Evolutionary conservation across 1,140 invertebrate species (phyloP).

Genomic region (Drosophila oshimai): DNA sequence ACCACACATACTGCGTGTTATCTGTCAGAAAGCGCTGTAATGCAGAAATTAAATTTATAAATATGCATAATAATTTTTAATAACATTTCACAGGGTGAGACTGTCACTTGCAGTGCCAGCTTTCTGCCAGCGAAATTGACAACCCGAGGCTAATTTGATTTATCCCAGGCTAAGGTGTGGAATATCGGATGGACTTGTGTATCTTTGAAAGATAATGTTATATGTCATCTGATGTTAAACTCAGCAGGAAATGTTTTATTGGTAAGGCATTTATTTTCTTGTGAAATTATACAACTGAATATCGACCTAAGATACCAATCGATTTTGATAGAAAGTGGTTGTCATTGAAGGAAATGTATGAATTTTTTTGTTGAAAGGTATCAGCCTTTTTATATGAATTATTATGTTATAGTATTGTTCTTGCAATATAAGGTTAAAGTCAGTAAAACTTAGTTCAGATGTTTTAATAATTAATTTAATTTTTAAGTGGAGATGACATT

Average conservation of each 20-base stretch:
- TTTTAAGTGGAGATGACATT: too few species aligned
- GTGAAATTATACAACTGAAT: too few species aligned
- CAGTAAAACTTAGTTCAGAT: too few species aligned
- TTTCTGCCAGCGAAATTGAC: constrained; percentile 18
- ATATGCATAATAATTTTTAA: constrained; percentile 72
- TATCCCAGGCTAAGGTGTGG: constrained; percentile 4
- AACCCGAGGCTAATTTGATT: constrained; percentile 25
- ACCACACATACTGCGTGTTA: constrained; percentile 11
- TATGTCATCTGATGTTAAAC: not conserved
- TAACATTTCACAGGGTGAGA: constrained; percentile 53
- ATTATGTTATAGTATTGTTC: too few species aligned
- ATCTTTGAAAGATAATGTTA: not conserved
- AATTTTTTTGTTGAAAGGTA: too few species aligned
- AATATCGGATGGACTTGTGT: not conserved
- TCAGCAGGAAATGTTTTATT: not conserved
- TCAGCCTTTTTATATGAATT: not conserved
- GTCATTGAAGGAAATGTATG: too few species aligned
- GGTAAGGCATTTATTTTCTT: not conserved
- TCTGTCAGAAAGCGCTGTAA: constrained; percentile 45
- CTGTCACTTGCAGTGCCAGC: constrained; percentile 28
- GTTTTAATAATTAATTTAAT: too few species aligned
- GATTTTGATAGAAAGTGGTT: too few species aligned
- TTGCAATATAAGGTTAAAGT: too few species aligned
- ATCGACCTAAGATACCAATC: too few species aligned
- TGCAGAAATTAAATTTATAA: constrained; percentile 75